These are phyloP conservation scores for Morphnarchus princeps DNA, from an alignment of 2,113 vertebrate species.

Conservation along the genomic window DNA sequence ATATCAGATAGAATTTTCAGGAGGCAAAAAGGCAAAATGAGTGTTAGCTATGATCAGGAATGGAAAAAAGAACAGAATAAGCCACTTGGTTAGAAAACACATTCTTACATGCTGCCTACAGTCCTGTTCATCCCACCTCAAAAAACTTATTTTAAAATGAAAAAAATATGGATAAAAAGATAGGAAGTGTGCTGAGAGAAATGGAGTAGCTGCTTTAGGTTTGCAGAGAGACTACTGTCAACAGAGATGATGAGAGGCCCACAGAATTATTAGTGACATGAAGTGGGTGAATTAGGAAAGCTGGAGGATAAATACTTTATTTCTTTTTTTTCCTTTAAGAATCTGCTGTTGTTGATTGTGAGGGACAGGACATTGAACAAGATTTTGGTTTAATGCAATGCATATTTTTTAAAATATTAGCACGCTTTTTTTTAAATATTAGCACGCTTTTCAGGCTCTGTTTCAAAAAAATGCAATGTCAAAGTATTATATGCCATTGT, in stretches of 20 bases:
- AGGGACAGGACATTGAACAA: background rate
- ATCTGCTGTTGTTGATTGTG: background rate
- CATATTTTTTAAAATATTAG: background rate
- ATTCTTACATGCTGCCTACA: background rate
- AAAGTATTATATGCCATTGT: background rate
- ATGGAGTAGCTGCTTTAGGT: background rate
- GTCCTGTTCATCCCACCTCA: background rate
- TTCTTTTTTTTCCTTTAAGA: background rate
- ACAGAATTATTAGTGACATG: background rate
- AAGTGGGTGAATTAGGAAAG: background rate
- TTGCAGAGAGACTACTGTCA: background rate
- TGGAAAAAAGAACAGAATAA: background rate
- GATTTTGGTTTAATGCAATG: background rate
- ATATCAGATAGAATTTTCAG: background rate
- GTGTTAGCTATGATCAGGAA: background rate
- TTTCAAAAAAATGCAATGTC: background rate
- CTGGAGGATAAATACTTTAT: background rate
- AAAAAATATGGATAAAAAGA: background rate
- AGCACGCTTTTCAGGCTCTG: background rate
- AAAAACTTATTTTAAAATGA: background rate
- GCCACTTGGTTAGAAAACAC: background rate
- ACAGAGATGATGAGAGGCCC: too few species aligned
- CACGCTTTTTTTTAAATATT: too few species aligned
- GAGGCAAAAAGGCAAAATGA: background rate
- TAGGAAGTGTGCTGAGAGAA: background rate